Percentiles rank a stretch among this genome's conserved stretches.
These are phyloP conservation scores for Dryocosmus kuriphilus DNA, from an alignment of 2,888 invertebrate genomes.

Conservation along the genomic window DNA sequence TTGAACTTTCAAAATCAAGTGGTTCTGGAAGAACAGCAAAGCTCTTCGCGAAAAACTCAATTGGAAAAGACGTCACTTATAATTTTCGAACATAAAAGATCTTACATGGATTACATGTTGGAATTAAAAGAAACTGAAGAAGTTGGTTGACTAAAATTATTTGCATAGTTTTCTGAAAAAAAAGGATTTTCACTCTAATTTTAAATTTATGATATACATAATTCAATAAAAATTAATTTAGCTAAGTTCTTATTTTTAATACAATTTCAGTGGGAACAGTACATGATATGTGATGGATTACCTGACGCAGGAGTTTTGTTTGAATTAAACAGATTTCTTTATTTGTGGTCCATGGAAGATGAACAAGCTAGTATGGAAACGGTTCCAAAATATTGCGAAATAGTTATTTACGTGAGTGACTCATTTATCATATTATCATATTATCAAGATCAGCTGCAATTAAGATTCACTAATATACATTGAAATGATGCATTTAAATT, in stretches of 20 bases:
- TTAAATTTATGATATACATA: background rate
- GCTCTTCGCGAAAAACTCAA: slow-evolving; percentile 64
- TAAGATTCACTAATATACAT: too few relatives aligned
- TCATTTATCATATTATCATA: too few relatives aligned
- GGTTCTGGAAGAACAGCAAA: slow-evolving; percentile 62
- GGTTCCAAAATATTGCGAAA: slow-evolving; percentile 78
- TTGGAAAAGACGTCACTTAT: slow-evolving; percentile 62
- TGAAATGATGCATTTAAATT: too few relatives aligned
- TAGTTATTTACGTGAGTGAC: slow-evolving; percentile 78
- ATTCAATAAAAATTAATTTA: slow-evolving; percentile 18
- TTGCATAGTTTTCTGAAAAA: background rate
- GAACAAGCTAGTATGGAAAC: slow-evolving; percentile 77
- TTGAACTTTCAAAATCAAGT: slow-evolving; percentile 58
- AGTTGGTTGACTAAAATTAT: slow-evolving; percentile 58
- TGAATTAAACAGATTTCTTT: slow-evolving; percentile 81
- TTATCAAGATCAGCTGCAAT: too few relatives aligned
- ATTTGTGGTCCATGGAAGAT: slow-evolving; percentile 78
- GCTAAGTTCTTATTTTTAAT: background rate
- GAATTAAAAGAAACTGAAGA: slow-evolving; percentile 63
- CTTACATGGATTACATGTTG: slow-evolving; percentile 61
- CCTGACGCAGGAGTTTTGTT: slow-evolving; percentile 81
- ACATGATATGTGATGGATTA: slow-evolving; percentile 81
- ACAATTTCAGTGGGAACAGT: slow-evolving; percentile 80
- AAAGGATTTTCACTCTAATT: background rate
- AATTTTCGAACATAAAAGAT: slow-evolving; percentile 59